These are phyloP conservation scores for Bolinopsis microptera DNA, from an alignment of 37 sponge, comb jelly and placozoan species.

Conservation along the genomic window DNA sequence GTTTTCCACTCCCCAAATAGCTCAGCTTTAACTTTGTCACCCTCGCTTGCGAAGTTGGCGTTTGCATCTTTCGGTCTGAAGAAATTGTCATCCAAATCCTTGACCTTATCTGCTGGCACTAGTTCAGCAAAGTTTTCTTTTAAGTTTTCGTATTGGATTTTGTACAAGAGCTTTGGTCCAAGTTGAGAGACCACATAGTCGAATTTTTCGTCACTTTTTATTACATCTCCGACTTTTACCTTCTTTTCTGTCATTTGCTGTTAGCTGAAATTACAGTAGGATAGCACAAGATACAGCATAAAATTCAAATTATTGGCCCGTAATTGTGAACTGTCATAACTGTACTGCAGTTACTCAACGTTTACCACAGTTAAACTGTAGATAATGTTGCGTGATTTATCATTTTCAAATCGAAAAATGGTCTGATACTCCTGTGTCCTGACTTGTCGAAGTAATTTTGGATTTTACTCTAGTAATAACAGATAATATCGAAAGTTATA, in stretches of 20 bases:
- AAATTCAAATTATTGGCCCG: too few relatives aligned
- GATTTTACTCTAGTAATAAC: too few relatives aligned
- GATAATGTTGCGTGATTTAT: too few relatives aligned
- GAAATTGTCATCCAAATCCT: slow-evolving; percentile 25
- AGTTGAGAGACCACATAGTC: slow-evolving; percentile 5
- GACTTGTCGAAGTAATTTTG: too few relatives aligned
- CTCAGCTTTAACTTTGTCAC: slow-evolving; percentile 53
- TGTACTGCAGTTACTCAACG: too few relatives aligned
- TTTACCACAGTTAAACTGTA: too few relatives aligned
- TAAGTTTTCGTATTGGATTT: slow-evolving; percentile 9
- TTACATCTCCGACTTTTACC: neutral
- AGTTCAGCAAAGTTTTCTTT: slow-evolving; percentile 49
- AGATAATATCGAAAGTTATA: too few relatives aligned
- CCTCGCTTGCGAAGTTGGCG: neutral
- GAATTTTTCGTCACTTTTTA: slow-evolving; percentile 42
- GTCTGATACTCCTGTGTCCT: too few relatives aligned
- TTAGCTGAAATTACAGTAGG: too few relatives aligned
- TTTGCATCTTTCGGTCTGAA: neutral
- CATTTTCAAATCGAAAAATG: too few relatives aligned
- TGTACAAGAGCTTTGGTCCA: slow-evolving; percentile 38
- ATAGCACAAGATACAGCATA: too few relatives aligned
- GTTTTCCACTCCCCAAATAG: slow-evolving; percentile 58
- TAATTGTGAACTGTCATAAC: too few relatives aligned
- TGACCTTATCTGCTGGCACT: slow-evolving; percentile 43
- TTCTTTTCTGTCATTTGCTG: neutral